Conservation (phyloP, 2,797 vertebrate species). For the Fistularia tabacaria region DNA sequence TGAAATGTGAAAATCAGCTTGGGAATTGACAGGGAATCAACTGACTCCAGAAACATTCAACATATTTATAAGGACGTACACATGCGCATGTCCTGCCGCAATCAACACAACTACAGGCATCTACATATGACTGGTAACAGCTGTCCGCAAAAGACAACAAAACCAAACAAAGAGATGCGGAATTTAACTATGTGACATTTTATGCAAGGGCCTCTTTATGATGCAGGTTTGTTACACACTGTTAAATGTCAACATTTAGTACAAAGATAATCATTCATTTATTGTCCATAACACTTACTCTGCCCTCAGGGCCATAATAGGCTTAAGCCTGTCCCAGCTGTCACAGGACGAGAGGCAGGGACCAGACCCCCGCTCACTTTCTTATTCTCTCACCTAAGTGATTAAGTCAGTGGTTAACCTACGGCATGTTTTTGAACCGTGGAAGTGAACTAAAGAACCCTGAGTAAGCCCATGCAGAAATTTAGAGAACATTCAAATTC, state of each 20-base stretch:
- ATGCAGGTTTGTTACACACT: not conserved
- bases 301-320: not conserved
- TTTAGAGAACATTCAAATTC: no score
- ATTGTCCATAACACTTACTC: not conserved
- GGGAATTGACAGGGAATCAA: slow-evolving; percentile 13
- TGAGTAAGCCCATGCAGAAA: no score
- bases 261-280: not conserved
- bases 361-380: no score
- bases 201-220: not conserved
- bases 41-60: not conserved
- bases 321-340: not conserved
- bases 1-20: slow-evolving; percentile 9
- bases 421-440: no score
- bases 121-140: slow-evolving; percentile 10
- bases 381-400: no score
- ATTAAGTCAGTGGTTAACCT: no score
- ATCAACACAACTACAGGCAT: not conserved
- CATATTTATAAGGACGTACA: not conserved
- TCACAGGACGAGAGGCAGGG: no score
- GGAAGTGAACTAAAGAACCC: no score
- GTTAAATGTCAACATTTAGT: not conserved
- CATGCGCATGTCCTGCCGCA: slow-evolving; percentile 1
- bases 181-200: no score
- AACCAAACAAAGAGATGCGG: no score
- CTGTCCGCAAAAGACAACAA: not conserved